These are phyloP conservation scores for Antennarius striatus DNA, from an alignment of 2,113 vertebrate genomes.

Conservation along the genomic window DNA sequence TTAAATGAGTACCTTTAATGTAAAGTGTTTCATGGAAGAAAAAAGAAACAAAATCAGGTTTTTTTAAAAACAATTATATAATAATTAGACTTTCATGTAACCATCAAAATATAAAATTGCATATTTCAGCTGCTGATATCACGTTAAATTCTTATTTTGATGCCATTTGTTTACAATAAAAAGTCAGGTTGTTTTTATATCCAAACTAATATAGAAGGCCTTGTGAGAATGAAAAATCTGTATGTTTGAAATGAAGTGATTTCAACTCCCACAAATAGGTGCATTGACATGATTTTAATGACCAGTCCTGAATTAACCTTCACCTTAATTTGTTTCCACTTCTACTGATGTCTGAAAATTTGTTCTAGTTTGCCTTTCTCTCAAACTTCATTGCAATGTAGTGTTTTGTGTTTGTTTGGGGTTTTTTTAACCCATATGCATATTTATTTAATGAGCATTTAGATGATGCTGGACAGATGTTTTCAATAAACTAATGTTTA, in stretches of 20 bases:
- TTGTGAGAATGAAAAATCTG: constrained; percentile 13
- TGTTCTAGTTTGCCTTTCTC: constrained; percentile 10
- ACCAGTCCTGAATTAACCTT: background rate
- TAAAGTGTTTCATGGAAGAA: constrained; percentile 60
- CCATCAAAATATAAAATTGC: constrained; percentile 32
- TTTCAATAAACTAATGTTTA: constrained; percentile 79
- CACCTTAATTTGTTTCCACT: constrained; percentile 29
- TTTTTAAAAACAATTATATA: constrained; percentile 32
- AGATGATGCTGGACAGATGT: constrained; percentile 71
- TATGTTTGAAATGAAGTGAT: constrained; percentile 45
- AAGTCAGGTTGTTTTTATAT: constrained; percentile 53
- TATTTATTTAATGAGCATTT: constrained; percentile 64
- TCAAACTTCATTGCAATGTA: constrained; percentile 36
- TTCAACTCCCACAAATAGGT: constrained; percentile 28
- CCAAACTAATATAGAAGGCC: constrained; percentile 7
- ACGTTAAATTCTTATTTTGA: constrained; percentile 41
- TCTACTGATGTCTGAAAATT: constrained; percentile 21
- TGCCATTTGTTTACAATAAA: constrained; percentile 40
- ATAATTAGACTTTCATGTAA: constrained; percentile 44
- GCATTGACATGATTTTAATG: constrained; percentile 31
- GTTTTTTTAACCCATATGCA: constrained; percentile 41
- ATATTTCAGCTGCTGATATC: constrained; percentile 55
- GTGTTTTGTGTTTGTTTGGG: constrained; percentile 1
- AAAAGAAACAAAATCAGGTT: constrained; percentile 55
- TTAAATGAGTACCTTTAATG: constrained; percentile 73